Base-by-base conservation (phyloP, 2,113 vertebrate genomes). In the Hypomesus transpacificus region DNA sequence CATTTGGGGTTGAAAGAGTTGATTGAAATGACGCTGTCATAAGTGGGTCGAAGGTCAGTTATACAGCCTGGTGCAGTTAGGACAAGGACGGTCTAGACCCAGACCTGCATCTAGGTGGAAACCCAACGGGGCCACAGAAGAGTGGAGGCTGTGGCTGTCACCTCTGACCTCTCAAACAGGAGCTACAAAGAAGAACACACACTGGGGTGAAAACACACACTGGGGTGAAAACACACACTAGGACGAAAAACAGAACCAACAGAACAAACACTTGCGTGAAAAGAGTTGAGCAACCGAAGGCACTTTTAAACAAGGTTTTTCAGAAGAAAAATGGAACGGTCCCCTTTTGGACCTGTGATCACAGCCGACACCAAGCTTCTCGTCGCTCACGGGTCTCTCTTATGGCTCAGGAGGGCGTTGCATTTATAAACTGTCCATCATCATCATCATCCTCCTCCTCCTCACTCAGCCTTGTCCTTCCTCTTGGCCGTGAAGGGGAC, bases 401-500 rank as follows among this genome's bases (percentile, higher is more conserved):
- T 72, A 71, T 70, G 85, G 85, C 84, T 89, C 85, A 87, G 79
- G 80, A 68, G 54, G 69, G 77, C 68, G 50, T 20, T 26, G n/a
- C 39, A 71, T 16, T 28, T 59, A 61, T 22, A 14, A 74, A 71
- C n/a, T 70, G 74, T 70, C 75, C 77, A 58, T 68, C 61, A 5
- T 71, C 72, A 0, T 56, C 24, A 28, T 51, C 70, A 1, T 52
- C 39, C 22, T 46, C 54, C 5, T 65, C 6, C 18, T 68, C 71
- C 3, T 93, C 86, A 93, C 88, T 94, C 92, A 0, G 92, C 87
- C 71, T 94, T 94, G 84, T 93, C 91, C 76, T 94, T 94, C 67
- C 84, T 88, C 87, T 93, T 94, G 66, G 83, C 16, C 0, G 87
- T 89, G 66, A 92, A 93, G 0, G 91, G 90, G 31, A 93, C 91